Base-by-base conservation (phyloP, 2,113 vertebrate species). In the Gavialis gangeticus region DNA sequence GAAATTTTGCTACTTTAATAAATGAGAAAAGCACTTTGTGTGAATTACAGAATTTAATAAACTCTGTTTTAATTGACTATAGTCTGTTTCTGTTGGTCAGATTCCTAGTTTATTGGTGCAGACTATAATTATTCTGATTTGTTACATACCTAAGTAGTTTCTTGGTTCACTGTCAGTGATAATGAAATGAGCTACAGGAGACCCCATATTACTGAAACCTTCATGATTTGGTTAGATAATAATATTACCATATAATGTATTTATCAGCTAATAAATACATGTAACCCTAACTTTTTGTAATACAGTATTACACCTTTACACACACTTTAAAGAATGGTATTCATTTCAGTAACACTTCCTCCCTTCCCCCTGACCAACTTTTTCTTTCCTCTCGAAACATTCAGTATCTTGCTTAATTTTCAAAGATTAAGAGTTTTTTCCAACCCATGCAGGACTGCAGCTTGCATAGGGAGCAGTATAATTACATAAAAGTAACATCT, bases 1-100 rank as follows among this genome's bases (percentile, higher is more conserved):
- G 80, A 88, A 79, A 63, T 62, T 90, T 57, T 56, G 34, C 55
- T 91, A 76, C 67, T 93, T 91, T 71, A 79, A 77, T 77, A 94
- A 91, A 85, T 37, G n/a, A 85, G 85, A 89, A 91, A 73, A 46
- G 84, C 21, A 80, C 75, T 82, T 89, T 89, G 75, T 83, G 75
- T 66, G 84, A 89, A 91, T 71, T 71, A 62, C 21, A 90, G 64
- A 87, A 93, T 71, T 93, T 92, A 92, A 96, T 93, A 92, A 95
- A 91, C 84, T 84, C 90, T 90, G 59, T 0, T 95, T 88, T 96
- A 96, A 95, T 91, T 94, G 85, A 69, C 66, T 93, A 2, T 11
- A 91, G 58, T 34, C 62, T 84, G 78, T 87, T 85, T 60, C 59
- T 73, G 58, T 85, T 87, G 94, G 79, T 89, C 94, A 91, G 89